Base-by-base conservation (phyloP, 2,113 vertebrate genomes). In the Bubo scandiacus region DNA sequence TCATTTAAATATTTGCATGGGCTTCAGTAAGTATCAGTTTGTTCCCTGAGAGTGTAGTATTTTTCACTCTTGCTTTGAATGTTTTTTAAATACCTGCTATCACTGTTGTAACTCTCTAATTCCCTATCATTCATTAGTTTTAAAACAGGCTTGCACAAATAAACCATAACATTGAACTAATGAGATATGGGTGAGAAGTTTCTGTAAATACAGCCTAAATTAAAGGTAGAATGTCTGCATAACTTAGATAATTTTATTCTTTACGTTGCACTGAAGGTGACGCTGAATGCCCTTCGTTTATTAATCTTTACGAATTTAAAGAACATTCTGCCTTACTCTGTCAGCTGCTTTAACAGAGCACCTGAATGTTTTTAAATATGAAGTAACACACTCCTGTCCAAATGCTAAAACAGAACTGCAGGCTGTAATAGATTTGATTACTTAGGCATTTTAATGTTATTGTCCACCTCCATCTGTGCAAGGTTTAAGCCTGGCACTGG, bases 61-160 rank as follows among this genome's bases (percentile, higher is more conserved):
- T 81, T 65, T 86, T 81, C 61, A 57, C 11, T 84, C 43, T 73
- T 43, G 43, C n/a, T 66, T 83, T 86, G 49, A 96, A 92, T 95
- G 32, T 80, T 94, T 94, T 95, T 88, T 40, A 96, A 97, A 87
- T 84, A 75, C 63, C 45, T 65, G 29, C 84, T 77, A 45, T 85
- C 89, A 68, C 58, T 93, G 20, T 22, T 85, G 25, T 67, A 94
- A 58, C 83, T 90, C 80, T 93, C 20, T 80, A 94, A 88, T 94
- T 91, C 73, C 32, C 16, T 70, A 75, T 78, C 62, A 88, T 79
- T 86, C 89, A 92, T 92, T 91, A 96, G 40, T 59, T 96, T 96
- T 94, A 86, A 81, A 94, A 70, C 15, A 97, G 92, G 36, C 72
- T 91, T 91, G 68, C 27, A 92, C 61, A 97, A 97, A 97, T 96